These are phyloP conservation scores for Lates japonicus DNA, from an alignment of 2,797 vertebrate species.

Conservation along the genomic window DNA sequence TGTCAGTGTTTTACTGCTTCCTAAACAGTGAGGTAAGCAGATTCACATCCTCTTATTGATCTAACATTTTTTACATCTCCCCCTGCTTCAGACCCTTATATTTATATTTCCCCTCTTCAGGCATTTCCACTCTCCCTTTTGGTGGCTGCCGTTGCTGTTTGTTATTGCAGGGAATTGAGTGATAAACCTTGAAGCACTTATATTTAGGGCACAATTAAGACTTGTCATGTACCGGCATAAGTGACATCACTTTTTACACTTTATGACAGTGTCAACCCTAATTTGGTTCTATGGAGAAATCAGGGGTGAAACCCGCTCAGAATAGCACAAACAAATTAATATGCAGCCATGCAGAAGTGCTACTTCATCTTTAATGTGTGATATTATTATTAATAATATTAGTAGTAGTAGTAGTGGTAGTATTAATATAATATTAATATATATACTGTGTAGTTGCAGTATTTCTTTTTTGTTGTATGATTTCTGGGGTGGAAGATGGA, in stretches of 20 bases:
- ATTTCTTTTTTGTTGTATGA: not conserved
- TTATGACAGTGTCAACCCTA: conserved; percentile 66
- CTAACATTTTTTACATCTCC: conserved; percentile 17
- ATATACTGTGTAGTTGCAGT: not conserved
- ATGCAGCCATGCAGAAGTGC: conserved; percentile 28
- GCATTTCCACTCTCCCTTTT: conserved; percentile 42
- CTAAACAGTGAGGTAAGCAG: conserved; percentile 97
- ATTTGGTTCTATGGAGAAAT: conserved; percentile 58
- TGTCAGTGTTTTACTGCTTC: conserved; percentile 99
- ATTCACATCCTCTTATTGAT: conserved; percentile 56
- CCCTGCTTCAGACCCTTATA: conserved; percentile 16
- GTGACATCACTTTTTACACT: conserved; percentile 69
- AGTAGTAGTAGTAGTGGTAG: not conserved
- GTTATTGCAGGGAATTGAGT: conserved; percentile 28
- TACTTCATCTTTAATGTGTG: not conserved
- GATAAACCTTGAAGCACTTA: conserved; percentile 29
- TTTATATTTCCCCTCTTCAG: conserved; percentile 24
- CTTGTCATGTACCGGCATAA: conserved; percentile 64
- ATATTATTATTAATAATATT: not conserved
- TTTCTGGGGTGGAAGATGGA: no score
- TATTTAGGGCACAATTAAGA: conserved; percentile 72
- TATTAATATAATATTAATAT: not conserved
- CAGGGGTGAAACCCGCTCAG: conserved; percentile 46
- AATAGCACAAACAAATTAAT: conserved; percentile 47
- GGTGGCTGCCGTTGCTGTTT: conserved; percentile 28